Evolutionary conservation across 1,140 invertebrate species (phyloP).

Genomic region (Eumaeus atala): DNA sequence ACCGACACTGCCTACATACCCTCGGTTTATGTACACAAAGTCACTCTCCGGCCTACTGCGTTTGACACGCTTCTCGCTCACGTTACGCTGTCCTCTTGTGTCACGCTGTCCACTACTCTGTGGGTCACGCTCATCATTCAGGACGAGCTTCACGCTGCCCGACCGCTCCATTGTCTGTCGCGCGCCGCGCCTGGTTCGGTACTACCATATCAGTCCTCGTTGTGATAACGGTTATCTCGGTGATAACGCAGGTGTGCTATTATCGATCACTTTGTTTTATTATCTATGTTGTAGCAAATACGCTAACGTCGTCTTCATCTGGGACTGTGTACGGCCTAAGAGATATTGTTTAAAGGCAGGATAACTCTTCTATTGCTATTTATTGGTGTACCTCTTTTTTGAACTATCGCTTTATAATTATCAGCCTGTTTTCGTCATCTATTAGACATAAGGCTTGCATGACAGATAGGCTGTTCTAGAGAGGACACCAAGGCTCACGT

Average conservation of each 20-base stretch:
- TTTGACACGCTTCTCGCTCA: neutral
- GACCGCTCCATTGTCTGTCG: neutral
- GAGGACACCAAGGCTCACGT: too few species aligned
- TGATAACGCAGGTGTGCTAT: slow-evolving; percentile 23
- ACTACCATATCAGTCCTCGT: neutral
- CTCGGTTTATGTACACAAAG: slow-evolving; percentile 51
- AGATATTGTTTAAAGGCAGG: too few species aligned
- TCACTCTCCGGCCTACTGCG: slow-evolving; percentile 26
- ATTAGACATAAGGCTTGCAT: too few species aligned
- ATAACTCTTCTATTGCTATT: too few species aligned
- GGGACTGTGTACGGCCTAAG: too few species aligned
- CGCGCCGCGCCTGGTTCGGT: neutral
- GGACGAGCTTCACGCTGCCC: neutral
- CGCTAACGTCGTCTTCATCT: too few species aligned
- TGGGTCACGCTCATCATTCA: too few species aligned
- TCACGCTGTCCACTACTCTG: neutral
- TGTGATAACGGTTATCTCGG: slow-evolving; percentile 25
- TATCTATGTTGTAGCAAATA: neutral
- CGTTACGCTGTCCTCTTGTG: neutral
- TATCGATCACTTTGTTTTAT: slow-evolving; percentile 9
- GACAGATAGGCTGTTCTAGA: too few species aligned
- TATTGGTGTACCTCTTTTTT: too few species aligned
- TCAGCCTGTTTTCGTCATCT: too few species aligned
- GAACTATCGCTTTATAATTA: too few species aligned
- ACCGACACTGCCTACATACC: slow-evolving; percentile 43